Evolutionary conservation across 2,113 vertebrate genomes (phyloP).

Genomic region (Gymnobelideus leadbeateri): DNA sequence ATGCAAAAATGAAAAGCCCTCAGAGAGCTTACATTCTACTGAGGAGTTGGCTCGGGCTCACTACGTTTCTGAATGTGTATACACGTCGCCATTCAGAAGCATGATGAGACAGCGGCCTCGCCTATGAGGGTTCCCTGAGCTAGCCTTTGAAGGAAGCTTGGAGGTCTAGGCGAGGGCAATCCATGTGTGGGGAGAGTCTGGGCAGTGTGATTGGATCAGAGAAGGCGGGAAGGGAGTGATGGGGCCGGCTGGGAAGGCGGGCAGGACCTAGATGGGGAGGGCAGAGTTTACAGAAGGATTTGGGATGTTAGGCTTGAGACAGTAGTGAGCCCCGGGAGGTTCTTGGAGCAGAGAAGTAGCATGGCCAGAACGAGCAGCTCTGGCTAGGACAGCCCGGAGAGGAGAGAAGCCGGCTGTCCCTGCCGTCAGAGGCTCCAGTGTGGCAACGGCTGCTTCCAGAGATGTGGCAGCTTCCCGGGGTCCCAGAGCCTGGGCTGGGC

Average conservation of each 20-base stretch:
- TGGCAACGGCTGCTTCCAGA: no score
- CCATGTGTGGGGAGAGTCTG: background rate
- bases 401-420: background rate
- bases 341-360: background rate
- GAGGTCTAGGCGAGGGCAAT: no score
- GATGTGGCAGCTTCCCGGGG: background rate
- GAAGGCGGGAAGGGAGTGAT: no score
- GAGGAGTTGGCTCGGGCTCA: no score
- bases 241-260: no score
- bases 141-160: background rate
- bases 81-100: no score
- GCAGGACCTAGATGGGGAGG: background rate
- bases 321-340: background rate
- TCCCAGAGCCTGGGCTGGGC: background rate
- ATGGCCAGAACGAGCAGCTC: no score
- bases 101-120: background rate
- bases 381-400: background rate
- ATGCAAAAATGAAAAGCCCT: background rate
- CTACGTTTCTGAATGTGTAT: no score
- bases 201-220: background rate
- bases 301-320: background rate
- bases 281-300: background rate
- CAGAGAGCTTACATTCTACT: background rate
- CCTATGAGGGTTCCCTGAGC: background rate
- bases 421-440: background rate